Conservation (phyloP, 2,888 invertebrate genomes). For the Dendrolimus pini region DNA sequence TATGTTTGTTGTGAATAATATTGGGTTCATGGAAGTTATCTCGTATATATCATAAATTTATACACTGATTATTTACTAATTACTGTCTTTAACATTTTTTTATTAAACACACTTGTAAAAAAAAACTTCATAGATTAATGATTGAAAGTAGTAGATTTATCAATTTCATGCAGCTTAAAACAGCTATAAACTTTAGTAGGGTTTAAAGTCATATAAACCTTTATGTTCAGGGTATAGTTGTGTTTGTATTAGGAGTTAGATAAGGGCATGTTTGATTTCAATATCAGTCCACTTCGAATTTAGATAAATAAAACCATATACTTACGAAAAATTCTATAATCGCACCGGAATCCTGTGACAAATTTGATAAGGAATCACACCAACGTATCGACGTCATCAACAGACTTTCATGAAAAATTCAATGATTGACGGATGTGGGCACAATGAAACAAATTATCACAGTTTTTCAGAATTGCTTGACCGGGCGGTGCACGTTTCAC, state of each 20-base stretch:
- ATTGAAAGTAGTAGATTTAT: no score
- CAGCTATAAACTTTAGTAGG: no score
- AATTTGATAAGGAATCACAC: constrained; percentile 4
- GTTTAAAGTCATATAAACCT: not conserved
- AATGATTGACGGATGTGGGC: constrained; percentile 1
- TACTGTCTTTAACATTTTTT: no score
- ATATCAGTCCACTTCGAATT: constrained; percentile 2
- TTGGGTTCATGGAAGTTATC: no score
- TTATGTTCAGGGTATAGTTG: not conserved
- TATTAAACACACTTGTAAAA: no score
- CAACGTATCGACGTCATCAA: constrained; percentile 3
- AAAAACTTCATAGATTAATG: no score
- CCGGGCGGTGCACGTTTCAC: constrained; percentile 30
- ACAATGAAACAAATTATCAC: constrained; percentile 4
- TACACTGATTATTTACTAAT: no score
- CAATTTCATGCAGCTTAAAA: no score
- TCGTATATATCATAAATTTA: no score
- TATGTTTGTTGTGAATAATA: no score
- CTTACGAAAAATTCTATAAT: constrained; percentile 6
- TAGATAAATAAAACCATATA: constrained; percentile 5
- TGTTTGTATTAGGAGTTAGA: constrained; percentile 2
- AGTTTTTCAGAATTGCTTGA: constrained; percentile 3
- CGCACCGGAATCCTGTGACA: constrained; percentile 1
- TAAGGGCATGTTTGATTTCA: constrained; percentile 3
- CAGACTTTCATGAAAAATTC: constrained; percentile 1